A percentile compares a stretch with the other conserved stretches of the same genome.
These are phyloP conservation scores for Oligia latruncula DNA, from an alignment of 2,888 invertebrate genomes.

Conservation along the genomic window DNA sequence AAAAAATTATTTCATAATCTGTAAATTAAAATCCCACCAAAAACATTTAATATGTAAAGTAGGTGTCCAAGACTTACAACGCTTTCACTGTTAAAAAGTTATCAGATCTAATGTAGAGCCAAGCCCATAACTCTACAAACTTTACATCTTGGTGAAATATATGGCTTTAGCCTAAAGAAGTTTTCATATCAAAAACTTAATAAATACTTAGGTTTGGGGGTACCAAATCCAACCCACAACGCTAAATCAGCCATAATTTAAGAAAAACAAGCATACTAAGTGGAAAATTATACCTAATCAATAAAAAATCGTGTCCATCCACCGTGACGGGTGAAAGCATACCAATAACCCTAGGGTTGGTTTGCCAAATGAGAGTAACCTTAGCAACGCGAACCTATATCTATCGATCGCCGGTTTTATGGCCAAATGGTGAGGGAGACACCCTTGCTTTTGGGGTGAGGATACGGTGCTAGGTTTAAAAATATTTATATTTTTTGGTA, in stretches of 20 bases:
- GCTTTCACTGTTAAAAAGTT: neutral
- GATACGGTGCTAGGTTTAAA: constrained; percentile 8
- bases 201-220: neutral
- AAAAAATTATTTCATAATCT: too few relatives aligned
- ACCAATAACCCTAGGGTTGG: constrained; percentile 41
- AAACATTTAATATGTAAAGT: too few relatives aligned
- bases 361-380: constrained; percentile 63
- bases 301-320: constrained; percentile 37
- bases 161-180: neutral
- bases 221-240: neutral
- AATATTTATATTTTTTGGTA: constrained; percentile 6
- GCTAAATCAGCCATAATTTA: neutral
- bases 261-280: constrained; percentile 12
- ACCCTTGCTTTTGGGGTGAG: constrained; percentile 60
- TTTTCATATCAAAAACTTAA: neutral
- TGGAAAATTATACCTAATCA: constrained; percentile 36
- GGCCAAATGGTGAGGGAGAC: constrained; percentile 62
- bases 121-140: neutral
- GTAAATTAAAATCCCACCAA: neutral
- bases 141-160: neutral
- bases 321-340: constrained; percentile 52
- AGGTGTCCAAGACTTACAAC: neutral
- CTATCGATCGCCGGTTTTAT: constrained; percentile 70
- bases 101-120: neutral
- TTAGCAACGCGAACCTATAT: constrained; percentile 66